Percentiles rank a stretch among this genome's conserved stretches.
These are phyloP conservation scores for Pseudolaguvia tuberculata DNA, from an alignment of 2,113 vertebrate genomes.

Conservation along the genomic window DNA sequence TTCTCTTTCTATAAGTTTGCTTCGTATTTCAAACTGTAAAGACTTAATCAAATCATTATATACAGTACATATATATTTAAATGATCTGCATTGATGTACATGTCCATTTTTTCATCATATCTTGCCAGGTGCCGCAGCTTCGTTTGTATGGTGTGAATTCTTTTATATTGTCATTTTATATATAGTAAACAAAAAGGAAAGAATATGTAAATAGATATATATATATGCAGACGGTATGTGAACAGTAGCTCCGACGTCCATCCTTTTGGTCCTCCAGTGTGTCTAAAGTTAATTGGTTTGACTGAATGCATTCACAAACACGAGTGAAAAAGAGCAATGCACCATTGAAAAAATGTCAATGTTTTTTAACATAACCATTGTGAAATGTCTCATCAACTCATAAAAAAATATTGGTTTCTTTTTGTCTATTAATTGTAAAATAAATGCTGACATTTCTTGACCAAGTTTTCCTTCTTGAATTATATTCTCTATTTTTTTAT, in stretches of 20 bases:
- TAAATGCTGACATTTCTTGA: conserved; percentile 65
- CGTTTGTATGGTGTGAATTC: conserved; percentile 99
- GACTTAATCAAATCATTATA: conserved; percentile 64
- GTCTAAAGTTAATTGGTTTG: conserved; percentile 88
- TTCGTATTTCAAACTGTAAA: conserved; percentile 65
- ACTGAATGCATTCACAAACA: conserved; percentile 84
- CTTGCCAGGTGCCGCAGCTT: conserved; percentile 89
- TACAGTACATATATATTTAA: conserved; percentile 77
- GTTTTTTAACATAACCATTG: conserved; percentile 81
- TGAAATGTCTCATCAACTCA: conserved; percentile 50
- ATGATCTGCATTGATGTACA: conserved; percentile 88
- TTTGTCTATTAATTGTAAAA: conserved; percentile 74
- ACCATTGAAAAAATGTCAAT: conserved; percentile 81
- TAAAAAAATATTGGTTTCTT: conserved; percentile 72
- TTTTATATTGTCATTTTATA: conserved; percentile 99
- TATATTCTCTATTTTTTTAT: neutral
- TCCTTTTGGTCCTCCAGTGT: conserved; percentile 83
- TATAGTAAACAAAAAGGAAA: conserved; percentile 64
- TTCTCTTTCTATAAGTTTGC: conserved; percentile 67
- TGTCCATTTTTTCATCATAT: conserved; percentile 88
- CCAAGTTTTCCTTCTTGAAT: conserved; percentile 24
- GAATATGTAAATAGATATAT: conserved; percentile 62
- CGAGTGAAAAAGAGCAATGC: conserved; percentile 80
- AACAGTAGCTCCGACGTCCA: conserved; percentile 87
- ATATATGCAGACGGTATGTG: conserved; percentile 80